A percentile compares a stretch with the other conserved stretches of the same genome.
These are phyloP conservation scores for Scelioninae gen. 1 DNA, from an alignment of 2,888 invertebrate species.

Conservation along the genomic window DNA sequence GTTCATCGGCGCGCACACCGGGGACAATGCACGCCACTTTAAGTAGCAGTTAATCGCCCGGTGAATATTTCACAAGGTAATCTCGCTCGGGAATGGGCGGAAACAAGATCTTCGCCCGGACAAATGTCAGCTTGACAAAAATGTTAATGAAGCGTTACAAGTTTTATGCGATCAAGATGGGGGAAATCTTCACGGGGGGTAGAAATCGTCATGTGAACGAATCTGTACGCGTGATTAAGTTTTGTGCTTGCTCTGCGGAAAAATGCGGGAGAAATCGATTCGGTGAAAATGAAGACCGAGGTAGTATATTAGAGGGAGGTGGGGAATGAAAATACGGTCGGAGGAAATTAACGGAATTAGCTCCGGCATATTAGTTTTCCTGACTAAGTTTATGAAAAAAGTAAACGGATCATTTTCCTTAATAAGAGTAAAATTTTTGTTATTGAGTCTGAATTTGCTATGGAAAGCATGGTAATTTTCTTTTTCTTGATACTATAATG, in stretches of 20 bases:
- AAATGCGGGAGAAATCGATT: slow-evolving; percentile 40
- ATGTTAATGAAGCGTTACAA: slow-evolving; percentile 36
- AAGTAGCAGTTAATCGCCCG: slow-evolving; percentile 75
- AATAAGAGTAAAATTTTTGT: slow-evolving; percentile 8
- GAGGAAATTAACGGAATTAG: slow-evolving; percentile 46
- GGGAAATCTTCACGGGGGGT: neutral
- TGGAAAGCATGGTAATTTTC: no score
- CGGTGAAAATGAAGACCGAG: slow-evolving; percentile 29
- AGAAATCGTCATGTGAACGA: slow-evolving; percentile 22
- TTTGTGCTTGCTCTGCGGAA: slow-evolving; percentile 45
- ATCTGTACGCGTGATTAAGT: slow-evolving; percentile 49
- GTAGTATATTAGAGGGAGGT: neutral
- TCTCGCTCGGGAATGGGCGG: slow-evolving; percentile 30
- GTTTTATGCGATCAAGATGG: slow-evolving; percentile 14
- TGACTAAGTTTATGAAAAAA: slow-evolving; percentile 15
- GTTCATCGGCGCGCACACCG: slow-evolving; percentile 55
- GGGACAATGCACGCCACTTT: slow-evolving; percentile 53
- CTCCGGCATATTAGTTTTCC: slow-evolving; percentile 39
- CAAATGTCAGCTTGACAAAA: slow-evolving; percentile 23
- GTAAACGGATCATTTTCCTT: slow-evolving; percentile 25
- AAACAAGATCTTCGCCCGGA: slow-evolving; percentile 29
- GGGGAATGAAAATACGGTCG: slow-evolving; percentile 30
- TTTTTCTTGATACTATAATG: neutral
- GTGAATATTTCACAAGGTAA: slow-evolving; percentile 78
- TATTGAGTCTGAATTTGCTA: neutral